Evolutionary conservation across 2,113 vertebrate genomes (phyloP), one percentile per base, ranked within the genome.

Genomic region (Sander lucioperca): DNA sequence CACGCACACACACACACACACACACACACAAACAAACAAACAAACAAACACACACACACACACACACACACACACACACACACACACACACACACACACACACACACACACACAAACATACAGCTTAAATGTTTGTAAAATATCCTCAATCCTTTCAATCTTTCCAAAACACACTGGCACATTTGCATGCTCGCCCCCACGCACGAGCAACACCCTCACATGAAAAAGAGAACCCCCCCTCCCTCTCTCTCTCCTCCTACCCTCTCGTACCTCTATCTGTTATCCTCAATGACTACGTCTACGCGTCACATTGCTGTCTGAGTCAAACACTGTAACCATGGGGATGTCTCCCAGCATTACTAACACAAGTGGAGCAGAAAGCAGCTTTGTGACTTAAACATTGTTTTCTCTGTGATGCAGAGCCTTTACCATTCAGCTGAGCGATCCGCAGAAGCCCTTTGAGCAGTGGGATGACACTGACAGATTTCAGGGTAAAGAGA

Each of bases 321-420:
- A 92, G 77, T 92, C 91, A 91, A 88, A 90, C 80, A 75, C 67
- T 30, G 91, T 93, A 88, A 92, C 93, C 91, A 92, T 88, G 91
- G 92, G 50, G 83, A 91, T 69, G 58, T 81, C 78, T 88, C 74
- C 57, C 51, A 70, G 88, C 73, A 66, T 73, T 71, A 47, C 80
- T 36, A 80, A 56, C 6, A 61, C 68, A 78, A 69, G 88, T 74
- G 0, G 57, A 84, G 77, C 68, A 71, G 79, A 82, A 58, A 77
- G 74, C 67, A 12, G 61, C 71, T 91, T 65, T 83, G 61, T 59
- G 71, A 76, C 64, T 86, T 90, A 33, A 33, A 33, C 33, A 33
- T 33, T 33, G 5, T 33, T 33, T 33, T 33, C 33, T 33, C 33
- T 33, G 33, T 33, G 33, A 33, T 33, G 33, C 33, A 33, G 33